Base-by-base conservation (phyloP, 2,888 invertebrate genomes). In the Proisotoma minuta region DNA sequence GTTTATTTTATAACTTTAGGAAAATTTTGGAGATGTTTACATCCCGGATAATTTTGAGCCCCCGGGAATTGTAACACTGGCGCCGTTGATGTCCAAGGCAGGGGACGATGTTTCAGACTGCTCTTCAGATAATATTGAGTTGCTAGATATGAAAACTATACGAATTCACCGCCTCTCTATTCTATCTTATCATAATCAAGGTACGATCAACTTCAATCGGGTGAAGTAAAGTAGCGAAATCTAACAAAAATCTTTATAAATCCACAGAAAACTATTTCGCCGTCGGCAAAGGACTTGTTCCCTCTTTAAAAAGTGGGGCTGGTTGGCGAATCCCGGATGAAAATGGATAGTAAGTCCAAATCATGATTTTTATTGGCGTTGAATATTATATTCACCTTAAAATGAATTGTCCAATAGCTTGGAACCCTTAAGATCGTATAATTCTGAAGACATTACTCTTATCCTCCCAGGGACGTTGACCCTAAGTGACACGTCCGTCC, bases 41-140 rank as follows among this genome's bases (percentile, higher is more conserved):
- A 85, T 94, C 72, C 92, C 92, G 0, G 92, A 93, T 75, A 91
- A 90, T 71, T 92, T 94, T 78, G 89, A 91, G 75, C 86, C 93
- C 15, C 94, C 94, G 0, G 81, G 85, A 5, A 82, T 87, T 1
- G 87, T 87, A 73, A 79, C 81, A 50, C 81, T 85, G 47, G 79
- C 82, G 0, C 81, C 81, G 66, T 78, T 89, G 22, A 82, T 83
- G 0, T 83, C 83, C 63, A 82, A 84, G 68, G 82, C 83, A 3
- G 84, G 87, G 75, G 84, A 84, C 8, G 34, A 34, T 34, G 15
- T 34, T 34, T 34, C 34, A 34, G 54, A 54, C 29, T 85, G 89
- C 3, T 82, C 84, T 69, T 90, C 90, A 54, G 85, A 82, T 53
- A 82, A 85, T 0, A 82, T 94, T 18, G 82, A 85, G 73, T 84